phyloP scores from a whole-genome alignment of 2,888 invertebrate genomes.

The Anoplius nigerrimus region DNA sequence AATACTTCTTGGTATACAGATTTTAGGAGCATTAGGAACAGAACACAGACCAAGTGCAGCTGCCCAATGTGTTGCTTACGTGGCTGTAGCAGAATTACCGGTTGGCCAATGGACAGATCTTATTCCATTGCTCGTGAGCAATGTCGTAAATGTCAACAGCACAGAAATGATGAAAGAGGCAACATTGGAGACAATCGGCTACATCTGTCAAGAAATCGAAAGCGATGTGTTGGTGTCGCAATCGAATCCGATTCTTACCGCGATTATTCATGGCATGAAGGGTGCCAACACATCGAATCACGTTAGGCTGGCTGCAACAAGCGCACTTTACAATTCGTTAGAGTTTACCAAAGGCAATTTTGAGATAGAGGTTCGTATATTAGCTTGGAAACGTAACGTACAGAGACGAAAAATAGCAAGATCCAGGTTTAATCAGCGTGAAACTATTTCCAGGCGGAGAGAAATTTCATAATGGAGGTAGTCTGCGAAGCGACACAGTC shows the following conservation, averaged over 20 bases:
- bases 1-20: slow-evolving; percentile 77
- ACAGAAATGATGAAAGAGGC: slow-evolving; percentile 97
- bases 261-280: slow-evolving; percentile 99
- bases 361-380: slow-evolving; percentile 86
- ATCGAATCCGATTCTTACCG: slow-evolving; percentile 97
- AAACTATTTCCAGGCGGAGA: slow-evolving; percentile 81
- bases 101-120: slow-evolving; percentile 94
- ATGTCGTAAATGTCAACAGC: slow-evolving; percentile 90
- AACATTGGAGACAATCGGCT: slow-evolving; percentile 98
- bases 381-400: too few species aligned
- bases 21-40: slow-evolving; percentile 94
- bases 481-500: slow-evolving; percentile 99
- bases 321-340: slow-evolving; percentile 95
- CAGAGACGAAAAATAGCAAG: background rate
- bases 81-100: slow-evolving; percentile 97
- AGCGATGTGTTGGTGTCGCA: slow-evolving; percentile 93
- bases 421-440: background rate
- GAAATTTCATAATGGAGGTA: slow-evolving; percentile 99
- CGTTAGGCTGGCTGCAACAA: slow-evolving; percentile 97
- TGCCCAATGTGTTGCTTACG: slow-evolving; percentile 99
- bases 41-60: slow-evolving; percentile 98
- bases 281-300: slow-evolving; percentile 94
- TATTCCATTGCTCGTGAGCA: slow-evolving; percentile 90
- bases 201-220: slow-evolving; percentile 98
- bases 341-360: slow-evolving; percentile 99